Percentiles rank a stretch among this genome's conserved stretches.
phyloP scores from a whole-genome alignment of 2,113 vertebrate genomes.

The Hydropotes inermis region DNA sequence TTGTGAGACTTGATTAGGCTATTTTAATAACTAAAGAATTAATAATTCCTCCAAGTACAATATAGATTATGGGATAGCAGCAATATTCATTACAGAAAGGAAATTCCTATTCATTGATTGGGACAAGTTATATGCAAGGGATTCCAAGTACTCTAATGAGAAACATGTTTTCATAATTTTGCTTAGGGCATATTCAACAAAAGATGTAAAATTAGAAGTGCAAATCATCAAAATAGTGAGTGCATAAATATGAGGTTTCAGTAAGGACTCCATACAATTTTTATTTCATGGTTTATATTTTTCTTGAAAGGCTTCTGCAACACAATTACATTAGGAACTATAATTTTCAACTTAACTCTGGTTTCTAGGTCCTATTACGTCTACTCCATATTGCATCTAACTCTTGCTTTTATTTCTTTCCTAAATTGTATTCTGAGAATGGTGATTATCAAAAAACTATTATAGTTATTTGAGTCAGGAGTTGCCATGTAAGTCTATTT shows the following conservation, averaged over 20 bases:
- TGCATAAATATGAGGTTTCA: slow-evolving; percentile 8
- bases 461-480: neutral
- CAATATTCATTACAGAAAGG: slow-evolving; percentile 10
- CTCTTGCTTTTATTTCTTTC: slow-evolving; percentile 29
- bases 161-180: slow-evolving; percentile 41
- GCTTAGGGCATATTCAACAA: slow-evolving; percentile 5
- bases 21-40: slow-evolving; percentile 32
- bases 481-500: neutral
- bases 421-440: neutral
- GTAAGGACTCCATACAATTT: slow-evolving; percentile 9
- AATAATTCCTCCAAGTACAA: slow-evolving; percentile 11
- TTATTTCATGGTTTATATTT: slow-evolving; percentile 37
- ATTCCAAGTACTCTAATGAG: slow-evolving; percentile 3
- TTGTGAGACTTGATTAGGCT: neutral
- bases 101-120: slow-evolving; percentile 29
- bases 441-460: slow-evolving; percentile 6
- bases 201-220: slow-evolving; percentile 20
- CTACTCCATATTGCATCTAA: neutral
- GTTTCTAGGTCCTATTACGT: neutral
- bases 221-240: slow-evolving; percentile 6
- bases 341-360: slow-evolving; percentile 6
- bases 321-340: neutral
- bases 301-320: slow-evolving; percentile 15
- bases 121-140: neutral
- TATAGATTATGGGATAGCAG: neutral